Base-by-base conservation (phyloP, 2,113 vertebrate genomes). In the Gorilla gorilla region DNA sequence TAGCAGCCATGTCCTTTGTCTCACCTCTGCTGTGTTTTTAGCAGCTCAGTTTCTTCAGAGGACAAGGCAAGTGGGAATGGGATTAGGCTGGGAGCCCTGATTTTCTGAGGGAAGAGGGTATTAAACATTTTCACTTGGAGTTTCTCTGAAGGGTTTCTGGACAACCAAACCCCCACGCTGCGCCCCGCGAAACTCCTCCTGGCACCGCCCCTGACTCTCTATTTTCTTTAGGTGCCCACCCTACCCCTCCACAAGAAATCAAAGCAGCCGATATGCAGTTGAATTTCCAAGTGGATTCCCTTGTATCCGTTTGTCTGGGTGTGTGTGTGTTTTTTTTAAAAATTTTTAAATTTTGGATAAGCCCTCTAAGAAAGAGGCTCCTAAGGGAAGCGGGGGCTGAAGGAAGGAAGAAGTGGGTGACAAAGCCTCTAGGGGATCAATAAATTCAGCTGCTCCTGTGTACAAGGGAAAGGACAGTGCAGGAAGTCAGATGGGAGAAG, bases 21-120 rank as follows among this genome's bases (percentile, higher is more conserved):
- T 97, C 95, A 85, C 90, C 87, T 93, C 57, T 11, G 2, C 89
- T 57, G 35, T 38, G 90, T 90, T 97, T 96, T 89, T 66, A 95
- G 90, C 48, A 92, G 75, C 75, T 92, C 5, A 0, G 55, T 88
- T 94, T 94, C 83, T 82, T 73, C 94, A 91, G 90, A 93, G 88
- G 81, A 89, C 88, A 96, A 75, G 82, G 89, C 68, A 91, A 93
- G 79, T 90, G 84, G 83, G 79, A 97, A 70, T 45, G 79, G 70
- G 83, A 84, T 90, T 40, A 80, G 50, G 55, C 55, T 5, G 50
- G 72, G n/a, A 94, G 90, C 59, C 66, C 93, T 73, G 75, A 43
- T 83, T 98, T 82, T 94, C 88, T 14, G 52, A 96, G 82, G 75
- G 61, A 80, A 70, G 59, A 35, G 1, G 20, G 14, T 30, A 86